Percentiles rank a stretch among this genome's conserved stretches.
These are phyloP conservation scores for Chaetogeoica ovagalla DNA, from an alignment of 2,888 invertebrate species.

Conservation along the genomic window DNA sequence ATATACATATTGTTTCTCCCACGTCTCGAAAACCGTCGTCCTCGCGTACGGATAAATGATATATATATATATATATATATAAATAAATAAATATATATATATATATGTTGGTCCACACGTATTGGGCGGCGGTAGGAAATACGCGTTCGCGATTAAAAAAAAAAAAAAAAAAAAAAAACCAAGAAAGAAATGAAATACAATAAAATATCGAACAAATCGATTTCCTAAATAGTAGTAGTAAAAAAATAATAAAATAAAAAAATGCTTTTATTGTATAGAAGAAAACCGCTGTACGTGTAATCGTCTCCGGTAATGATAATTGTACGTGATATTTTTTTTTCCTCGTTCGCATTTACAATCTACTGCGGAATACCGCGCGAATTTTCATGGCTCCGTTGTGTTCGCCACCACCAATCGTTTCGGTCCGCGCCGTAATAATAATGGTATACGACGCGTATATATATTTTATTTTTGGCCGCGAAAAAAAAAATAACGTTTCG, in stretches of 20 bases:
- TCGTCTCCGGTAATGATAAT: too few relatives aligned
- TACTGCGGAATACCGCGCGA: constrained; percentile 5
- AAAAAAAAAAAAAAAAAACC: too few relatives aligned
- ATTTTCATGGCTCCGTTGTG: constrained; percentile 39
- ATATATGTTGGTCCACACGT: too few relatives aligned
- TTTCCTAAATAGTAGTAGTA: not conserved
- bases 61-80: too few relatives aligned
- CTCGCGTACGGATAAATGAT: not conserved
- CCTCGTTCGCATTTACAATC: not conserved
- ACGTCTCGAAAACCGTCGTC: too few relatives aligned
- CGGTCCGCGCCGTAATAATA: not conserved
- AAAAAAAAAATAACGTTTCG: not conserved
- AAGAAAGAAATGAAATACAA: not conserved
- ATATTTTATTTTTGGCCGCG: not conserved
- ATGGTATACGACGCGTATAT: not conserved
- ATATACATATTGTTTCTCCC: too few relatives aligned
- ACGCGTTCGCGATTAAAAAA: too few relatives aligned
- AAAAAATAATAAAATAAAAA: not conserved
- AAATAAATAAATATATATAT: too few relatives aligned
- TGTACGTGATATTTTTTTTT: too few relatives aligned
- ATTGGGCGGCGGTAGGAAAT: too few relatives aligned
- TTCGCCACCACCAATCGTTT: constrained; percentile 22
- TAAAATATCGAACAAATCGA: constrained; percentile 22
- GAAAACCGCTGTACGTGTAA: not conserved
- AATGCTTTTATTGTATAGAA: too few relatives aligned